Base-by-base conservation (phyloP, 2,797 vertebrate genomes). In the Triplophysa bombifrons region DNA sequence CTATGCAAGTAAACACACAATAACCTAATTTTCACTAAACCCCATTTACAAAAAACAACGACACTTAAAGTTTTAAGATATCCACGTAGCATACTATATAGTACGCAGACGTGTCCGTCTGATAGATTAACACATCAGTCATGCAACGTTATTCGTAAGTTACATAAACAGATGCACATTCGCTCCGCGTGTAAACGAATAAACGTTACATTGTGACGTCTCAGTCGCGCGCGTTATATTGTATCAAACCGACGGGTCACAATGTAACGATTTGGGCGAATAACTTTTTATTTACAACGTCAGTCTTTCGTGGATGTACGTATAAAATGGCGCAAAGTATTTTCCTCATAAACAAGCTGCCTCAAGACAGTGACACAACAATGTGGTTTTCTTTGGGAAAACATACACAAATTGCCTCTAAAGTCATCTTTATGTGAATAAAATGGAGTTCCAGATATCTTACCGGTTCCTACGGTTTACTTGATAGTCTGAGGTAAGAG, bases 311-410 rank as follows among this genome's bases (percentile, higher is more conserved):
- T 41, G 38, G 67, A n/a, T 56, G n/a, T n/a, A 71, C 60, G 58
- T 60, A 20, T 72, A 76, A 83, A 83, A 83, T 83, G 82, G 77
- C 82, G 77, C 63, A 78, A 82, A 25, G 51, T 55, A 61, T 51
- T 48, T 53, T 55, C 56, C 13, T 44, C 20, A 38, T 65, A 27
- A 80, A 65, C 34, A 65, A 69, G 5, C 34, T 22, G 38, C 17
- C 53, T 48, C 16, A 63, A 55, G 16, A 51, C 65, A 22, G 63
- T 73, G 67, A 58, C 30, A 51, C 30, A 41, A 72, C 34, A 44
- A 74, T 19, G 6, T 30, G 16, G 46, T 64, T 3, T 17, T 20
- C 38, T 48, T 17, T 51, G 3, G 38, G 38, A 76, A 14, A 22
- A 10, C 1, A 14, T 0, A 1, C 2, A n/a, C 41, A 11, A 50